phyloP scores from a whole-genome alignment of 37 sponge, comb jelly and placozoan genomes.

The Ephydatia muelleri region DNA sequence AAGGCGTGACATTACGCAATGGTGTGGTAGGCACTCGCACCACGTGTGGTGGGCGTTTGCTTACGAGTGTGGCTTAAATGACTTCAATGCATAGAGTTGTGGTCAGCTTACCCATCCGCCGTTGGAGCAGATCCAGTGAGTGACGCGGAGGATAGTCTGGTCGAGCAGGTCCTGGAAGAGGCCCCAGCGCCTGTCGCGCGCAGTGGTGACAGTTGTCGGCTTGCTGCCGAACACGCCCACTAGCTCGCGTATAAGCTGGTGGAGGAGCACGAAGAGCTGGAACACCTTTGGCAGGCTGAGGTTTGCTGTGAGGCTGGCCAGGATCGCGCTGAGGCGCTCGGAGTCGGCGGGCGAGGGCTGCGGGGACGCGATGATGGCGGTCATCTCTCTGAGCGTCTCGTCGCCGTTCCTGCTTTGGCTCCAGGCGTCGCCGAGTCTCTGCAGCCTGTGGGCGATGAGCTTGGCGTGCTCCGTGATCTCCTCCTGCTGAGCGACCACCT shows the following conservation, averaged over 20 bases:
- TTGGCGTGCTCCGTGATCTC: background rate
- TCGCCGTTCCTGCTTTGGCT: background rate
- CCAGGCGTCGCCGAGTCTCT: background rate
- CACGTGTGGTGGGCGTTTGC: background rate
- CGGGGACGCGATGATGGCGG: background rate
- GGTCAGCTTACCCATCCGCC: background rate
- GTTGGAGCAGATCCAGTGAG: background rate
- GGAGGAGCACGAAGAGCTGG: background rate
- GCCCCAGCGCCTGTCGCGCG: background rate
- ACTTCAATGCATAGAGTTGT: too few relatives aligned
- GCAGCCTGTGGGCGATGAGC: background rate
- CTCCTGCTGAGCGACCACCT: background rate
- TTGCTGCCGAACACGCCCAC: background rate
- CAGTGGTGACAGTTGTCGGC: background rate
- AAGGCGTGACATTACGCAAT: background rate
- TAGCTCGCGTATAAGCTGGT: background rate
- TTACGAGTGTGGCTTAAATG: background rate
- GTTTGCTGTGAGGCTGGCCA: background rate
- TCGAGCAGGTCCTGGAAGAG: background rate
- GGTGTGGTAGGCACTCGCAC: background rate
- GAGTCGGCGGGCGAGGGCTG: background rate
- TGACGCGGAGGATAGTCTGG: background rate
- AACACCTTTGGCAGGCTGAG: background rate
- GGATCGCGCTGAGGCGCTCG: background rate
- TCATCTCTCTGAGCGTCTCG: background rate